Evolutionary conservation across 2,888 invertebrate genomes (phyloP), one percentile per base, ranked within the genome.

Genomic region (Agonopterix alstromeriana): DNA sequence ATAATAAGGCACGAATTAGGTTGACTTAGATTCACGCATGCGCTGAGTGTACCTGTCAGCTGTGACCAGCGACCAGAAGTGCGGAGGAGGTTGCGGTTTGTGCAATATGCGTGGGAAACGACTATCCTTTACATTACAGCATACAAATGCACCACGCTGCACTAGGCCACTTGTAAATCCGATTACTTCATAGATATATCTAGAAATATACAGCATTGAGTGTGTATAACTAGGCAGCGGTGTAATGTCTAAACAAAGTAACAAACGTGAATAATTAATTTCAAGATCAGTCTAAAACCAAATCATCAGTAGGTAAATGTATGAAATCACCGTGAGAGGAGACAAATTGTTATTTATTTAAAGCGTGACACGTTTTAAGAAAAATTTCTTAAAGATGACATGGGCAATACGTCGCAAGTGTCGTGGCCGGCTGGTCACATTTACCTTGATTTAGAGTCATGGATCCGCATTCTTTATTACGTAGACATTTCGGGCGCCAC

Each of bases 391-490:
- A 27, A 27, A 27, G 61, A 65, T 63, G 65, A 65, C 62, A 65
- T 60, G 55, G 56, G 47, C 54, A 51, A 53, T 56, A 63, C 63
- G 66, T 56, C 64, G 10, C 63, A 56, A 55, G 65, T 60, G 60
- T 67, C 68, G 70, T 66, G 65, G 64, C 60, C 67, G 69, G 60
- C 64, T 72, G 73, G 68, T 73, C 72, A 70, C 65, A 70, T 63
- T 71, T 81, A 84, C 82, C 83, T 86, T 85, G 85, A 82, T 86
- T 81, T 74, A 77, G 73, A 81, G 73, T 70, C 73, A 65, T 65
- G 74, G 82, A 86, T 88, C 87, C 87, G 87, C 87, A 88, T 88
- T 88, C 87, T 83, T 27, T 82, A 74, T 68, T 73, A 75, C 73
- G 75, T 77, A 71, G 70, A 65, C 67, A 71, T 70, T 69, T 71